A percentile compares a stretch with the other conserved stretches of the same genome.
Evolutionary conservation across 2,888 invertebrate species (phyloP).

Genomic region (Serripes groenlandicus): DNA sequence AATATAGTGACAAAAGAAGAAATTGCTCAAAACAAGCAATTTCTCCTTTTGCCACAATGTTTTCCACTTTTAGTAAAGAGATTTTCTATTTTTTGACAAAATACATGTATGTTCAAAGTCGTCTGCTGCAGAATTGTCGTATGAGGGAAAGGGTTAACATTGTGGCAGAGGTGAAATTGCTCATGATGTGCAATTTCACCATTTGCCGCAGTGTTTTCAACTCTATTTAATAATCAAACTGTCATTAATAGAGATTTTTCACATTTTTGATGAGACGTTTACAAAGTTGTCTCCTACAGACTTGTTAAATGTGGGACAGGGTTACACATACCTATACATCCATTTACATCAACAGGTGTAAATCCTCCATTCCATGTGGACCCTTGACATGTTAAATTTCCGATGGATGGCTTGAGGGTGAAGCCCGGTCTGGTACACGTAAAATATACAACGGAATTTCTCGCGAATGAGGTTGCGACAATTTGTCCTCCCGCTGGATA

Average conservation of each 20-base stretch:
- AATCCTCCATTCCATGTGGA: slow-evolving; percentile 7
- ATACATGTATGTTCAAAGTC: no score
- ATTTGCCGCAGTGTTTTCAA: neutral
- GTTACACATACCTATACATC: slow-evolving; percentile 13
- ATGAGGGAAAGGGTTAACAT: neutral
- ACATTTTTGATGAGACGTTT: neutral
- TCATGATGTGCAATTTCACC: neutral
- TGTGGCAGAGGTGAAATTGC: neutral
- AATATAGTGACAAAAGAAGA: no score
- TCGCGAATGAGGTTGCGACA: slow-evolving; percentile 68
- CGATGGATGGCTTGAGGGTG: slow-evolving; percentile 34
- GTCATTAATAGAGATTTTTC: neutral
- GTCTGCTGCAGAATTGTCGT: no score
- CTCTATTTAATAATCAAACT: neutral
- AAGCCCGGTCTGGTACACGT: slow-evolving; percentile 71
- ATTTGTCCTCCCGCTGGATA: slow-evolving; percentile 71
- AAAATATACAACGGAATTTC: slow-evolving; percentile 71
- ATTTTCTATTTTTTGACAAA: no score
- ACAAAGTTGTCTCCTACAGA: no score
- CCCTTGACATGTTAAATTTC: slow-evolving; percentile 65
- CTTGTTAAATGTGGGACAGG: no score
- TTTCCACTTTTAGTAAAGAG: no score
- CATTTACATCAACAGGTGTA: slow-evolving; percentile 11
- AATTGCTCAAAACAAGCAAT: no score
- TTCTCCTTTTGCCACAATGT: no score